Evolutionary conservation across 2,797 vertebrate species (phyloP), one percentile per base, ranked within the genome.

Genomic region (Manis pentadactyla): DNA sequence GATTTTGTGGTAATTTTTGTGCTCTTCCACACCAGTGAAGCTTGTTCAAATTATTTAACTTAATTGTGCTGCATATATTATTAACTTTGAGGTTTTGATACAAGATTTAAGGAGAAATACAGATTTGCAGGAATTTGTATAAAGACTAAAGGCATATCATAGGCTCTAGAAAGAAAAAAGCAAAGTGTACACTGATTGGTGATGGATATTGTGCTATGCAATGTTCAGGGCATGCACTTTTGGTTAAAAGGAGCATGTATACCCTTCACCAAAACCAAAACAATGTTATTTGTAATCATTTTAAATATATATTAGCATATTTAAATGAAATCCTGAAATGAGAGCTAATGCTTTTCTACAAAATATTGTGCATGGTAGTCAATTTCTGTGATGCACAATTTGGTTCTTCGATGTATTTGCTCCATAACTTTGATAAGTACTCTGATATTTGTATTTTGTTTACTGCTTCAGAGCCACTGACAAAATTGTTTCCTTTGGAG

Each of bases 401-500:
- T 87, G 39, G 1, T 25, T 73, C 63, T 90, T 79, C 8, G 78
- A 53, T 87, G 9, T 57, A 87, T 90, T 91, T 96, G 14, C 86
- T 94, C 37, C 37, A 25, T 68, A 63, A 85, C 5, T n/a, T 93
- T 71, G 83, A 34, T 91, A 87, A 53, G 25, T 9, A 39, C 0
- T 3, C 29, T 78, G 17, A 49, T 18, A 63, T 97, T 87, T 93
- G 3, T 94, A 92, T 94, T 97, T 31, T 63, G 39, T 96, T 96
- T 79, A 4, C 75, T 97, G 29, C 27, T 96, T 90, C 66, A 83
- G 59, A 84, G 39, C 46, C 63, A 59, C 93, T 96, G 71, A 15
- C 18, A 90, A 89, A 95, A 87, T 53, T 27, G 13, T 83, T 96
- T 97, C 10, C 51, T 96, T 94, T 96, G n/a, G 95, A 97, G 29